A percentile compares a stretch with the other conserved stretches of the same genome.
Conservation (phyloP, 2,888 invertebrate species). For the Shargacucullia verbasci region DNA sequence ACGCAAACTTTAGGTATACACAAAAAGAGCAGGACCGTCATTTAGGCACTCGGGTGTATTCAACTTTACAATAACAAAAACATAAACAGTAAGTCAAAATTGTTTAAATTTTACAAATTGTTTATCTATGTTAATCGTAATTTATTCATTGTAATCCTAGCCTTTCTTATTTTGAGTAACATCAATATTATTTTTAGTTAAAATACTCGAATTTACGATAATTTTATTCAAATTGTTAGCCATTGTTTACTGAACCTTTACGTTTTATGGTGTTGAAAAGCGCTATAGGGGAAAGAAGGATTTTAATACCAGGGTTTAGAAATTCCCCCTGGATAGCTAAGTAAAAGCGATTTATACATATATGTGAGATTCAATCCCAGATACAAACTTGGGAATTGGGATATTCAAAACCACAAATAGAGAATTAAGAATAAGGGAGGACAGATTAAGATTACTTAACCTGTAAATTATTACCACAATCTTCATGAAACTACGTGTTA, state of each 20-base stretch:
- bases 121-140: constrained; percentile 31
- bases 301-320: constrained; percentile 26
- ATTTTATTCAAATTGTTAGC: constrained; percentile 24
- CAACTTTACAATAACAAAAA: constrained; percentile 35
- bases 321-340: constrained; percentile 19
- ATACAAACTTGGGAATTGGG: constrained; percentile 14
- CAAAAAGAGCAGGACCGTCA: neutral
- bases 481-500: too few species aligned
- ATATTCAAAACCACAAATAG: neutral
- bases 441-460: neutral
- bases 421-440: neutral
- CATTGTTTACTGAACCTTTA: constrained; percentile 18
- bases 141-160: constrained; percentile 20
- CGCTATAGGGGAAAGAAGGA: constrained; percentile 19
- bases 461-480: too few species aligned
- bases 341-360: constrained; percentile 12
- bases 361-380: constrained; percentile 6
- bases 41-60: constrained; percentile 7
- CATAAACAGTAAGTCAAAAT: constrained; percentile 37
- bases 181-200: constrained; percentile 38
- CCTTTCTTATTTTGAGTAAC: constrained; percentile 21
- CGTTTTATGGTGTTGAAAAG: constrained; percentile 31
- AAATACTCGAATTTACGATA: constrained; percentile 11
- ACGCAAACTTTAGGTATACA: neutral
- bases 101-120: constrained; percentile 20